These are phyloP conservation scores for Barbus barbus DNA, from an alignment of 2,113 vertebrate genomes.

Conservation along the genomic window DNA sequence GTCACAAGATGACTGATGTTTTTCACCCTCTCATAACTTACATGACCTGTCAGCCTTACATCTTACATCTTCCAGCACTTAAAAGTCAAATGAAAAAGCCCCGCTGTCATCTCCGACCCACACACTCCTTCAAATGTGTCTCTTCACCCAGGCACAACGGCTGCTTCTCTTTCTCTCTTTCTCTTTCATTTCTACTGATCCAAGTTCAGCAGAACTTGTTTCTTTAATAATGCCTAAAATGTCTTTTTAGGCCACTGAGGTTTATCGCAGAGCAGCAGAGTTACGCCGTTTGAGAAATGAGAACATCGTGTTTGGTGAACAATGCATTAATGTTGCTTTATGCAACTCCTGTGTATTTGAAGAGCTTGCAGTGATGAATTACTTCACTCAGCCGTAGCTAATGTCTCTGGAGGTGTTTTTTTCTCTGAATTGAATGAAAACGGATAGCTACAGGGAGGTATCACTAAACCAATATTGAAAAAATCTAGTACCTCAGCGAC, in stretches of 20 bases:
- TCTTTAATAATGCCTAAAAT: constrained; percentile 5
- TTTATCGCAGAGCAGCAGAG: background rate
- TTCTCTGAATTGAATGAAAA: constrained; percentile 33
- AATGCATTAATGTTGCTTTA: constrained; percentile 35
- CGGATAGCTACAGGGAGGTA: constrained; percentile 41
- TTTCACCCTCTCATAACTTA: constrained; percentile 15
- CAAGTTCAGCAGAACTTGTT: background rate
- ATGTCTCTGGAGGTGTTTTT: constrained; percentile 28
- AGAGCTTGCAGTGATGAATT: constrained; percentile 31
- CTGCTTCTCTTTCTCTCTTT: background rate
- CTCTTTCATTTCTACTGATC: background rate
- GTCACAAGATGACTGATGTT: background rate
- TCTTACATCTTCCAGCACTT: constrained; percentile 14
- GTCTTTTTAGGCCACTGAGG: background rate
- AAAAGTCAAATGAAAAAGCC: constrained; percentile 18
- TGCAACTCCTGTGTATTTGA: constrained; percentile 6
- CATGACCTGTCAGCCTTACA: constrained; percentile 25
- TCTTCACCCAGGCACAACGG: background rate
- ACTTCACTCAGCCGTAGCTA: constrained; percentile 40
- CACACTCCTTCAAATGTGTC: constrained; percentile 13
- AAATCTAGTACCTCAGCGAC: constrained; percentile 25
- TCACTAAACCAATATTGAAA: constrained; percentile 35
- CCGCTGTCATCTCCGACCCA: constrained; percentile 1
- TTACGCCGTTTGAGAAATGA: constrained; percentile 25
- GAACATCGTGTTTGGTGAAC: constrained; percentile 28